Percentiles rank a stretch among this genome's conserved stretches.
Conservation (phyloP, 2,888 invertebrate species). For the Zelleria hepariella region DNA sequence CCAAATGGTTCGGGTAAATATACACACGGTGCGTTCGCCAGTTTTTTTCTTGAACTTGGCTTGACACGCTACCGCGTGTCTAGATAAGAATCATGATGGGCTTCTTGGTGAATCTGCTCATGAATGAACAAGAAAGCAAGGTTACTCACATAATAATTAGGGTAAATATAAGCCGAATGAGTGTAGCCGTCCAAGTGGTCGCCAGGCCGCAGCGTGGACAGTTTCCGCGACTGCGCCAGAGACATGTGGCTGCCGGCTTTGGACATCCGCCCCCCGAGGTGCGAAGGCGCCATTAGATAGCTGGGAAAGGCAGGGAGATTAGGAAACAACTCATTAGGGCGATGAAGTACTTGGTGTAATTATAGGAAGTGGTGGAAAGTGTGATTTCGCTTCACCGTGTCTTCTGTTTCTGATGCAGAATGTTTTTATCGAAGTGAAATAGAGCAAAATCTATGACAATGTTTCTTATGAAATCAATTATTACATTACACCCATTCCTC, state of each 20-base stretch:
- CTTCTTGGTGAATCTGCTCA: no score
- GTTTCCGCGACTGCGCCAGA: constrained; percentile 65
- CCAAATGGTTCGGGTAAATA: no score
- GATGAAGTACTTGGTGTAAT: background rate
- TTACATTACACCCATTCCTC: background rate
- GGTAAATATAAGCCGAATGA: constrained; percentile 69
- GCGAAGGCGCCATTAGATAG: constrained; percentile 61
- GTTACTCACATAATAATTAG: constrained; percentile 74
- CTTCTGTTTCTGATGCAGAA: background rate
- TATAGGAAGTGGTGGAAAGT: background rate
- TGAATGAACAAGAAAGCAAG: no score
- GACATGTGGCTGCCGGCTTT: constrained; percentile 78
- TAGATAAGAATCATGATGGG: no score
- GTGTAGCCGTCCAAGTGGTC: constrained; percentile 71
- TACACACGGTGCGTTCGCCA: no score
- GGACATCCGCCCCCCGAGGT: constrained; percentile 72
- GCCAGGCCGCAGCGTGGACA: constrained; percentile 70
- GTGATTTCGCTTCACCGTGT: no score
- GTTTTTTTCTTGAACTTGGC: no score
- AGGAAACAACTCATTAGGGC: background rate
- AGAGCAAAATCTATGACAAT: background rate
- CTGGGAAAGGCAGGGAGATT: constrained; percentile 25
- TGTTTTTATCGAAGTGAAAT: background rate
- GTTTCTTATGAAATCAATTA: no score
- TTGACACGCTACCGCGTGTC: no score